phyloP scores from a whole-genome alignment of 2,113 vertebrate genomes.

The Salvator merianae region DNA sequence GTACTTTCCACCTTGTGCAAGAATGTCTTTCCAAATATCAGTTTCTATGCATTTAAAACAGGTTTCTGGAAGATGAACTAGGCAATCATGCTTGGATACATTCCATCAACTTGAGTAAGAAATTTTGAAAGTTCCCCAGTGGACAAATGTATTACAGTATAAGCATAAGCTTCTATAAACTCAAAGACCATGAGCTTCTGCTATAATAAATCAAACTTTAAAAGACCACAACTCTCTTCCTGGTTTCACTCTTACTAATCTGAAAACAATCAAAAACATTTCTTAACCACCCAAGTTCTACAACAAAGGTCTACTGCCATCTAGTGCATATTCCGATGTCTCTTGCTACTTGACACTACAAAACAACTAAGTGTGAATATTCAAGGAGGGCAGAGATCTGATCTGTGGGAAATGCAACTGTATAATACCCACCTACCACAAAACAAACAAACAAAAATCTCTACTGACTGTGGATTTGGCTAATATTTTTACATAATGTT shows the following conservation, averaged over 20 bases:
- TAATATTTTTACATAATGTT: fast-evolving
- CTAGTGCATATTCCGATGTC: slow-evolving; percentile 49
- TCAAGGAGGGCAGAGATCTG: fast-evolving
- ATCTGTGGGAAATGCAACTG: fast-evolving
- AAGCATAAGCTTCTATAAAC: background rate
- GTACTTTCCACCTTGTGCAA: background rate
- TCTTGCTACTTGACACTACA: background rate
- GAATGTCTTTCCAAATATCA: background rate
- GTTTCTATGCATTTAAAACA: background rate
- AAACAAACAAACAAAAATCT: background rate
- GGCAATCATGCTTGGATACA: background rate
- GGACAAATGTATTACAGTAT: background rate
- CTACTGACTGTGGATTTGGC: background rate
- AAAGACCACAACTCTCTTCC: background rate
- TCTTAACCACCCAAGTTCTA: background rate
- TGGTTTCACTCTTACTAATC: background rate
- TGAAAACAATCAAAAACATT: background rate
- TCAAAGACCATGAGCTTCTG: background rate
- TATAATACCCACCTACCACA: background rate
- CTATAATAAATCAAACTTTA: background rate
- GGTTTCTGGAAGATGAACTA: background rate
- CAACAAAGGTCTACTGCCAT: slow-evolving; percentile 65
- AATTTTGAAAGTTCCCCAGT: background rate
- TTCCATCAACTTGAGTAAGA: background rate
- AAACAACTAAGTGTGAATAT: background rate